Evolutionary conservation across 2,797 vertebrate genomes (phyloP), one percentile per base, ranked within the genome.

Genomic region (Gephyroberyx darwinii): DNA sequence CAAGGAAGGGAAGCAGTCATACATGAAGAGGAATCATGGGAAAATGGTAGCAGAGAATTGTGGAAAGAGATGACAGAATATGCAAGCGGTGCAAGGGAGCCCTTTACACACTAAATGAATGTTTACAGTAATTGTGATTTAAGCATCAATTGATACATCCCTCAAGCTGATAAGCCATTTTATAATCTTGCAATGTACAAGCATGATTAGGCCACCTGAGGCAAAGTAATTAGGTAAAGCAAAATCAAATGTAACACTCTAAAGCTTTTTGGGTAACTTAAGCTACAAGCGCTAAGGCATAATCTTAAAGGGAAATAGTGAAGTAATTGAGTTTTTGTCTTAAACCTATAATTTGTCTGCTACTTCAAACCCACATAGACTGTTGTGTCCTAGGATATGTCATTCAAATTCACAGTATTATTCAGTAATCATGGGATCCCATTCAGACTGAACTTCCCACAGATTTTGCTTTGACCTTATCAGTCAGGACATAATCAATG

Each of bases 41-140:
- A 53, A 60, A 65, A 57, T 55, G 48, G 65, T 22, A 33, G 4
- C 14, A 78, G 64, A 70, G 43, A 57, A 74, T 22, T 45, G 43
- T 57, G 30, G 31, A 56, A 55, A 37, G 59, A 66, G 31, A 72
- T 14, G 30, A 19, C 60, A 74, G 61, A 69, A 85, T 80, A 71
- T 74, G 57, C 33, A 69, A 76, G 30, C 45, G 62, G 56, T 66
- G 64, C 57, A 65, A 52, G 56, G 48, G 68, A 78, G 73, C 63
- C 54, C 84, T 77, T 70, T 33, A 57, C 56, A 71, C 84, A 75
- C 80, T 71, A 75, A 78, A 82, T 66, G 48, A 71, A 50, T 83
- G 74, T 86, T 87, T 86, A 87, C 74, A 75, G 82, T 80, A 80
- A 86, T 83, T 86, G 81, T 71, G 74, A 84, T 62, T 86, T 75